These are phyloP conservation scores for Phacellophora camtschatica DNA, from an alignment of 30 jellyfish, hydroid and myxozoan genomes.

Conservation along the genomic window DNA sequence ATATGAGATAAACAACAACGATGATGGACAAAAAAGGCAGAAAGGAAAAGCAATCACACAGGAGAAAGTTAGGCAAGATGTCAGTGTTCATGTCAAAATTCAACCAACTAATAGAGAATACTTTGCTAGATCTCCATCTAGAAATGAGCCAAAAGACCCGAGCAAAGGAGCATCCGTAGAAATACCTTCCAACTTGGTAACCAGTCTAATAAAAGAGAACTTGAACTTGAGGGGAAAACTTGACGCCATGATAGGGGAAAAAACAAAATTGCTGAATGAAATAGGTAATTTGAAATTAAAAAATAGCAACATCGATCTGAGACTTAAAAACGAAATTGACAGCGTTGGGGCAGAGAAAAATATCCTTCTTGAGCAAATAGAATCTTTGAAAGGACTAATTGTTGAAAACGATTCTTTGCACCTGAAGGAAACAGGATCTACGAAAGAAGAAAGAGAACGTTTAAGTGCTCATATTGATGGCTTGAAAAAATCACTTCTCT, in stretches of 20 bases:
- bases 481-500: not conserved
- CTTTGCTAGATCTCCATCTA: too few relatives aligned
- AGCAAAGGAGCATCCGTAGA: conserved; percentile 12
- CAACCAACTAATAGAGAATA: too few relatives aligned
- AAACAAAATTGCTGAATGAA: not conserved
- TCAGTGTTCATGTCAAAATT: too few relatives aligned
- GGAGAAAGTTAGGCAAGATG: too few relatives aligned
- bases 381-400: conserved; percentile 29
- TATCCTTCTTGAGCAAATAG: conserved; percentile 28
- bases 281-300: not conserved
- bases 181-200: conserved; percentile 31
- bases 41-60: too few relatives aligned
- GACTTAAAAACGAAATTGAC: conserved; percentile 1
- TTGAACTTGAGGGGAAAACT: not conserved
- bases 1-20: too few relatives aligned
- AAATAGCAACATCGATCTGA: not conserved
- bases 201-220: conserved; percentile 43
- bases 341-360: conserved; percentile 24
- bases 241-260: not conserved
- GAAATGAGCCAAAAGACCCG: too few relatives aligned
- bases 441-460: not conserved
- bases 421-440: not conserved
- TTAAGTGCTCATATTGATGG: not conserved
- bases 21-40: too few relatives aligned
- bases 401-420: conserved; percentile 9